A percentile compares a stretch with the other conserved stretches of the same genome.
These are phyloP conservation scores for Apamea crenata DNA, from an alignment of 2,888 invertebrate genomes.

Conservation along the genomic window DNA sequence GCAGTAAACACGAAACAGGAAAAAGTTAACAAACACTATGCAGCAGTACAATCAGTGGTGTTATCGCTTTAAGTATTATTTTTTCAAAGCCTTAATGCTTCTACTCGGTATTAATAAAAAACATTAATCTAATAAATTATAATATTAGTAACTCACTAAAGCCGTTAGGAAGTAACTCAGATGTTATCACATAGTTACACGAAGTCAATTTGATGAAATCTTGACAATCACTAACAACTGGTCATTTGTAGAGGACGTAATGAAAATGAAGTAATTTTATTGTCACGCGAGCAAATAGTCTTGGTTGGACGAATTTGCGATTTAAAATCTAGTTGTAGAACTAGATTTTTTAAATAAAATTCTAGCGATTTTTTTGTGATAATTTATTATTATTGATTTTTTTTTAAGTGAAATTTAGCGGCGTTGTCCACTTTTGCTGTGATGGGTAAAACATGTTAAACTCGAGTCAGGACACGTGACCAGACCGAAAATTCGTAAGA, in stretches of 20 bases:
- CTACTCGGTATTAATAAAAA: neutral
- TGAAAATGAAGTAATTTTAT: slow-evolving; percentile 17
- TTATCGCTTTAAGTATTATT: neutral
- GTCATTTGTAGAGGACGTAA: slow-evolving; percentile 20
- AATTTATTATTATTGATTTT: no score
- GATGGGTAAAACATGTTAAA: no score
- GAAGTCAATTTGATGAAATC: slow-evolving; percentile 28
- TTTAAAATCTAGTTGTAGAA: neutral
- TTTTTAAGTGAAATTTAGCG: no score
- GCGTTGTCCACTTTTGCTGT: no score
- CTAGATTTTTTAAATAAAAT: no score
- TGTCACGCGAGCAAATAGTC: slow-evolving; percentile 34
- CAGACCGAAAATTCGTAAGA: no score
- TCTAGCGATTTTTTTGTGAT: no score
- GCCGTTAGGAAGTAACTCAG: slow-evolving; percentile 4
- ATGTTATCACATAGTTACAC: slow-evolving; percentile 28
- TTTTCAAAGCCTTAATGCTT: neutral
- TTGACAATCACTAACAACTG: slow-evolving; percentile 25
- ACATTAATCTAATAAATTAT: neutral
- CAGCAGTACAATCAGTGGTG: neutral
- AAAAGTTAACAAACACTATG: neutral
- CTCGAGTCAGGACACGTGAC: no score
- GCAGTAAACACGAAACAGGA: neutral
- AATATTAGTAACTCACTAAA: slow-evolving; percentile 1
- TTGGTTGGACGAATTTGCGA: neutral